Evolutionary conservation across 1,140 invertebrate genomes (phyloP).

Genomic region (Neelides sp.): DNA sequence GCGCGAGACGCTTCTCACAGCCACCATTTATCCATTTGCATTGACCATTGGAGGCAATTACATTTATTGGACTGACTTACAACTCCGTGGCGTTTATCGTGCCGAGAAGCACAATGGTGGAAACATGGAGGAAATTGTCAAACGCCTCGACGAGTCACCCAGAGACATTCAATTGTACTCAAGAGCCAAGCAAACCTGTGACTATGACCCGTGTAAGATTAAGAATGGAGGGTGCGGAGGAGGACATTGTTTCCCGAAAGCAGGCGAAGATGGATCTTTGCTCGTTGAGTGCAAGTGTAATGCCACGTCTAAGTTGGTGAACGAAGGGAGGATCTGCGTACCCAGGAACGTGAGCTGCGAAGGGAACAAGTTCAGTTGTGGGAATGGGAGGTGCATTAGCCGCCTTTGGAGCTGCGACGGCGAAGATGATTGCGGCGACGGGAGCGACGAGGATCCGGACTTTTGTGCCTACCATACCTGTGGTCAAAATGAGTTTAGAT

Average conservation of each 20-base stretch:
- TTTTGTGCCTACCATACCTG: slow-evolving; percentile 92
- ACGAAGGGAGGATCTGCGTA: slow-evolving; percentile 82
- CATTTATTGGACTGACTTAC: slow-evolving; percentile 96
- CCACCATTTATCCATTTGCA: slow-evolving; percentile 91
- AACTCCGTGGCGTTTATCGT: slow-evolving; percentile 81
- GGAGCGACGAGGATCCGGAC: slow-evolving; percentile 78
- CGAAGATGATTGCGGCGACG: slow-evolving; percentile 79
- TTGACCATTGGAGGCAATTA: slow-evolving; percentile 82
- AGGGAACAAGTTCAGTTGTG: slow-evolving; percentile 75
- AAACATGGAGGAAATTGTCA: slow-evolving; percentile 85
- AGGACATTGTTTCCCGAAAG: slow-evolving; percentile 85
- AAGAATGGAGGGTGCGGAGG: slow-evolving; percentile 94
- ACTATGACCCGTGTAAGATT: slow-evolving; percentile 69
- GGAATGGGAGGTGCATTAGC: slow-evolving; percentile 87
- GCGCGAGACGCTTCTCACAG: slow-evolving; percentile 58
- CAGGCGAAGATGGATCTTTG: slow-evolving; percentile 55
- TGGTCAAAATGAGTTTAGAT: slow-evolving; percentile 80
- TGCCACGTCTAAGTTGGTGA: slow-evolving; percentile 71
- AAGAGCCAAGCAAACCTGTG: slow-evolving; percentile 61
- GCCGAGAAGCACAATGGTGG: slow-evolving; percentile 95
- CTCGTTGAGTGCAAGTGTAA: slow-evolving; percentile 73
- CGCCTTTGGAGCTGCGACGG: slow-evolving; percentile 93
- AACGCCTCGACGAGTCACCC: slow-evolving; percentile 76
- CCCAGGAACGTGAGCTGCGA: slow-evolving; percentile 78
- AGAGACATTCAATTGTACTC: slow-evolving; percentile 84